Evolutionary conservation across 2,888 invertebrate species (phyloP).

Genomic region (Electrophaes corylata): DNA sequence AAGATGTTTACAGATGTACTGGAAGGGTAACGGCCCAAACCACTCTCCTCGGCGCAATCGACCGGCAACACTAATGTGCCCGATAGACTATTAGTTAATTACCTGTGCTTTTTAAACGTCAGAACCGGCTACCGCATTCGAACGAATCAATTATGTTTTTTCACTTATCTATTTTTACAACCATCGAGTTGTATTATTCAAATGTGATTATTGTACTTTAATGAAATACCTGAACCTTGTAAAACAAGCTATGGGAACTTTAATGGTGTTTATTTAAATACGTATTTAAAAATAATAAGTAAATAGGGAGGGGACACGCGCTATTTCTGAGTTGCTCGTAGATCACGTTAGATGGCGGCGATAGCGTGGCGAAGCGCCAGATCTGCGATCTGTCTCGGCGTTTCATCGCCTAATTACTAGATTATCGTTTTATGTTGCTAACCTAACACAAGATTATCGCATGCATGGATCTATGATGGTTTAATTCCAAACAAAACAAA

Average conservation of each 20-base stretch:
- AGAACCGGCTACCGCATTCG: conserved; percentile 46
- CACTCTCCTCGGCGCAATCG: conserved; percentile 71
- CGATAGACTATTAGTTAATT: conserved; percentile 73
- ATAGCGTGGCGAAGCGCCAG: conserved; percentile 76
- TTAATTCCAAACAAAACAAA: conserved; percentile 9
- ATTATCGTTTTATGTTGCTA: conserved; percentile 53
- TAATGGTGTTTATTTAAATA: conserved; percentile 12
- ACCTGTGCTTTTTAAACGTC: conserved; percentile 59
- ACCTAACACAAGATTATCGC: conserved; percentile 39
- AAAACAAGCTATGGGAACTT: conserved; percentile 9
- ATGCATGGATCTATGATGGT: conserved; percentile 29
- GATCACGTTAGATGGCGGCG: conserved; percentile 78
- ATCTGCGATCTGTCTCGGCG: conserved; percentile 64
- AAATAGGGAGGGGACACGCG: conserved; percentile 42
- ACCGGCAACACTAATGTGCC: conserved; percentile 69
- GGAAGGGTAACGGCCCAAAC: conserved; percentile 76
- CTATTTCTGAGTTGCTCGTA: conserved; percentile 64
- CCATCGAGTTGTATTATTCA: conserved; percentile 7
- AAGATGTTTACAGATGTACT: conserved; percentile 83
- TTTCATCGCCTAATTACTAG: conserved; percentile 69
- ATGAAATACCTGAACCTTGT: conserved; percentile 23
- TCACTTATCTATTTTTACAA: conserved; percentile 19
- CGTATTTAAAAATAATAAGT: conserved; percentile 22
- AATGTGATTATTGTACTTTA: conserved; percentile 27
- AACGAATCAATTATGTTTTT: conserved; percentile 36